Evolutionary conservation across 2,797 vertebrate species (phyloP).

Genomic region (Onychomys torridus): DNA sequence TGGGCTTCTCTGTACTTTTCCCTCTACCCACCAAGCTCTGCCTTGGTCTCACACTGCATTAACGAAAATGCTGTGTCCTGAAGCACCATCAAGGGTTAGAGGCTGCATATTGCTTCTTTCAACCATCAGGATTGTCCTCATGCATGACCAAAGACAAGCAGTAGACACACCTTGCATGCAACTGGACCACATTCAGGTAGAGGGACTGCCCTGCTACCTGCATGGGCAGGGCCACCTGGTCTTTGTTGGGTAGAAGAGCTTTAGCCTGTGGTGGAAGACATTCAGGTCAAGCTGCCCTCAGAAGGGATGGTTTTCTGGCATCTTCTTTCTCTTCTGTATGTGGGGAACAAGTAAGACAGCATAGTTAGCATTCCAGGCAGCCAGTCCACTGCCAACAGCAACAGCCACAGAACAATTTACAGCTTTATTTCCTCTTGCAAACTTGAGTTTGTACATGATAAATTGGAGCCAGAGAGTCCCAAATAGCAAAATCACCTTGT

Average conservation of each 20-base stretch:
- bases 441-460: not conserved
- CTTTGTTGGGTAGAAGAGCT: not conserved
- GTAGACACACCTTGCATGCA: not conserved
- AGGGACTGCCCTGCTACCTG: not conserved
- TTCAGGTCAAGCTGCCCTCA: not conserved
- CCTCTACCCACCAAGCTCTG: not conserved
- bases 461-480: not conserved
- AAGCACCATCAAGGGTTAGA: rapidly evolving
- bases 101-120: rapidly evolving
- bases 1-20: not conserved
- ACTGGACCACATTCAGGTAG: not conserved
- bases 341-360: rapidly evolving
- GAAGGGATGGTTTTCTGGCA: not conserved
- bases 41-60: not conserved
- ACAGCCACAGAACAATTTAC: not conserved
- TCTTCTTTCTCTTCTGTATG: rapidly evolving
- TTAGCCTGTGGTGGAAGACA: too few species aligned
- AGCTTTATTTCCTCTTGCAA: conserved; percentile 41
- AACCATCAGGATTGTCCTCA: not conserved
- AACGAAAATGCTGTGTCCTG: not conserved
- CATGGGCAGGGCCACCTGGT: not conserved
- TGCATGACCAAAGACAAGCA: too few species aligned
- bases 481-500: not conserved
- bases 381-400: not conserved
- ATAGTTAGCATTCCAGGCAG: rapidly evolving